Conservation (phyloP, 2,113 vertebrate genomes). For the Cynoglossus semilaevis region DNA sequence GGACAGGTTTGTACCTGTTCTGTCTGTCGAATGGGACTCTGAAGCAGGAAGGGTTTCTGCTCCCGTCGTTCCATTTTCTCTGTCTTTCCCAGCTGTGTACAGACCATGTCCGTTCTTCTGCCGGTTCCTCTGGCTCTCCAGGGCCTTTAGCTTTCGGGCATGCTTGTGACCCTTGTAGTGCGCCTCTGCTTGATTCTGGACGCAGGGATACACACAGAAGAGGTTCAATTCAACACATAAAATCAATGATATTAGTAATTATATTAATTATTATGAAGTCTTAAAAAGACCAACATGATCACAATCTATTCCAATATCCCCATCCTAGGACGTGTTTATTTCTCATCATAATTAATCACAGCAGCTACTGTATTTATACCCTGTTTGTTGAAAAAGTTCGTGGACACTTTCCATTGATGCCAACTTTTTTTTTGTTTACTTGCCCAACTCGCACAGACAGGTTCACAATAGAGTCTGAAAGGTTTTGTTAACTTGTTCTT, state of each 20-base stretch:
- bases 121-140: conserved; percentile 82
- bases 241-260: conserved; percentile 25
- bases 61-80: conserved; percentile 29
- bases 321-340: no score
- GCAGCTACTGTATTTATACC: no score
- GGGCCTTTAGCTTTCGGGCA: conserved; percentile 88
- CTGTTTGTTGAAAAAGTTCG: no score
- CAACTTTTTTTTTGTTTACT: no score
- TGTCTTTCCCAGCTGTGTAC: conserved; percentile 38
- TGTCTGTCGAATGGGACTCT: conserved; percentile 43
- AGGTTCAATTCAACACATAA: conserved; percentile 11
- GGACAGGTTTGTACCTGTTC: conserved; percentile 54
- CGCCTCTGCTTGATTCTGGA: conserved; percentile 96
- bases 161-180: conserved; percentile 99
- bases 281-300: no score
- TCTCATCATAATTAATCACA: no score
- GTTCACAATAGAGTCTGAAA: no score
- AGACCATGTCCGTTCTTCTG: conserved; percentile 51
- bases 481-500: no score
- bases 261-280: no score
- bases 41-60: conserved; percentile 6
- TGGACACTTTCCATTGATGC: no score
- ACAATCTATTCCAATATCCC: no score
- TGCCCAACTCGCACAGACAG: no score
- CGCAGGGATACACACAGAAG: conserved; percentile 5